Conservation (phyloP, 2,888 invertebrate species). For the Oscheius onirici region DNA sequence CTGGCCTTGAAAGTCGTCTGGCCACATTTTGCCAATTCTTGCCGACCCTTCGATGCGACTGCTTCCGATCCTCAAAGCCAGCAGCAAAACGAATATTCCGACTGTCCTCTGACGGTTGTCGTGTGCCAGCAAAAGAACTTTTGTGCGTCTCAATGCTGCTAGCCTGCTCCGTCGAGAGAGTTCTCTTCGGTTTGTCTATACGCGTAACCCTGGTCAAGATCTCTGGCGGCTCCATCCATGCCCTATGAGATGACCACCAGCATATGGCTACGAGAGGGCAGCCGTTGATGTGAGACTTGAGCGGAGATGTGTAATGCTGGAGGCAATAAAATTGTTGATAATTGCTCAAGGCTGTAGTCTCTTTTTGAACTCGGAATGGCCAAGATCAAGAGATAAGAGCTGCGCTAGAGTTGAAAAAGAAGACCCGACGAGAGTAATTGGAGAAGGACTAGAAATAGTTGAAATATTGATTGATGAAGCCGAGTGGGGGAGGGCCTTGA, state of each 20-base stretch:
- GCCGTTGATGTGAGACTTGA: conserved; percentile 26
- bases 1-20: conserved; percentile 44
- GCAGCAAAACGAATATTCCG: conserved; percentile 50
- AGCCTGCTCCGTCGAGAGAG: conserved; percentile 33
- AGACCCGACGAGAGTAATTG: conserved; percentile 3
- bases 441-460: conserved; percentile 27
- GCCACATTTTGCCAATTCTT: conserved; percentile 40
- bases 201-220: neutral
- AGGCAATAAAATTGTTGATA: conserved; percentile 32
- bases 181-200: conserved; percentile 21
- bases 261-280: conserved; percentile 19
- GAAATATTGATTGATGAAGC: conserved; percentile 32
- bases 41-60: neutral
- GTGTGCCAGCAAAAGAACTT: conserved; percentile 39
- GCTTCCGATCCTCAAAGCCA: neutral
- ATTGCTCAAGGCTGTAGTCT: conserved; percentile 1
- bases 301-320: conserved; percentile 25
- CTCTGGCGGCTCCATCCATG: conserved; percentile 30
- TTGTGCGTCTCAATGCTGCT: conserved; percentile 33
- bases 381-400: too few species aligned
- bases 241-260: neutral
- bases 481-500: conserved; percentile 16
- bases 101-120: conserved; percentile 57
- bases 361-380: too few species aligned
- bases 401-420: too few species aligned